Evolutionary conservation across 2,888 invertebrate genomes (phyloP).

Genomic region (Flexamia atlantica): DNA sequence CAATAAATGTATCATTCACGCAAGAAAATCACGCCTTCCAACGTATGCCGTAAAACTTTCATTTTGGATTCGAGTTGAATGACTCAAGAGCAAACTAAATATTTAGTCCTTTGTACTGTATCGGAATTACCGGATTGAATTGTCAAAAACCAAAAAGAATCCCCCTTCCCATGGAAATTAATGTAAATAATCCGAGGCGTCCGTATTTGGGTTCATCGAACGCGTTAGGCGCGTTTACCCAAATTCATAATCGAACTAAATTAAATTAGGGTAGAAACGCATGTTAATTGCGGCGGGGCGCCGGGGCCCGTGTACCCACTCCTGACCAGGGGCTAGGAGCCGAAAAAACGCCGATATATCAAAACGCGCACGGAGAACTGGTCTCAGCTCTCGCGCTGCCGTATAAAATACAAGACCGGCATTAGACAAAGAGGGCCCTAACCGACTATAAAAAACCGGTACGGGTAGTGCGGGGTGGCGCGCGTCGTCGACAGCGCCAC

Average conservation of each 20-base stretch:
- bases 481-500: conserved; percentile 67
- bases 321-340: conserved; percentile 46
- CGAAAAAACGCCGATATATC: conserved; percentile 58
- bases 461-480: conserved; percentile 65
- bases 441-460: conserved; percentile 62
- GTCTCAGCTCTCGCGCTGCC: conserved; percentile 45
- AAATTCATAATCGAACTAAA: conserved; percentile 48
- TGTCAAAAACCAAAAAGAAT: conserved; percentile 23
- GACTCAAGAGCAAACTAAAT: too few relatives aligned
- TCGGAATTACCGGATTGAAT: conserved; percentile 11
- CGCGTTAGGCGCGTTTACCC: conserved; percentile 44
- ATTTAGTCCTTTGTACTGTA: too few relatives aligned
- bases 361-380: conserved; percentile 51
- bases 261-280: conserved; percentile 54
- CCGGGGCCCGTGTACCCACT: conserved; percentile 8
- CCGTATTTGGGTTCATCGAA: conserved; percentile 40
- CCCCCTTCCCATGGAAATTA: conserved; percentile 11
- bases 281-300: conserved; percentile 45
- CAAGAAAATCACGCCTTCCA: too few relatives aligned
- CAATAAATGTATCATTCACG: too few relatives aligned
- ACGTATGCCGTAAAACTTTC: too few relatives aligned
- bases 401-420: conserved; percentile 63
- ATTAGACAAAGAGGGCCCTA: conserved; percentile 61
- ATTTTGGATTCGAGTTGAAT: too few relatives aligned
- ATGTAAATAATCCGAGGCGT: conserved; percentile 21